phyloP scores from a whole-genome alignment of 2,113 vertebrate species.

The Cariama cristata region DNA sequence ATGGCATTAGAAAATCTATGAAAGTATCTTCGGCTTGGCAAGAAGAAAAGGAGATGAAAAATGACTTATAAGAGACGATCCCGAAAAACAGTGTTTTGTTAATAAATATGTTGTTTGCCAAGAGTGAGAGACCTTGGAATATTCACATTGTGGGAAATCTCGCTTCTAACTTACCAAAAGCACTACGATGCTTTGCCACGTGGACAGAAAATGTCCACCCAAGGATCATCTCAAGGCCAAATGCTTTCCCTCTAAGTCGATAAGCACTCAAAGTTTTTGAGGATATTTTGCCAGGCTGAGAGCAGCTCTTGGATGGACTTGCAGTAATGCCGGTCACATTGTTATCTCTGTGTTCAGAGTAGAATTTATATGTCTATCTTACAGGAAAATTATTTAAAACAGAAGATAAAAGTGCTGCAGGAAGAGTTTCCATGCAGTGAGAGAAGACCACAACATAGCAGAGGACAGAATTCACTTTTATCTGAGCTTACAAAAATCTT shows the following conservation, averaged over 20 bases:
- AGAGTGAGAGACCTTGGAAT: not conserved
- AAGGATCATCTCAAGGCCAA: not conserved
- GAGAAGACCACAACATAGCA: not conserved
- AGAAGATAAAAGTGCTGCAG: not conserved
- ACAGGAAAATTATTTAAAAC: not conserved
- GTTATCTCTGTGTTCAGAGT: not conserved
- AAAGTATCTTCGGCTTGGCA: not conserved
- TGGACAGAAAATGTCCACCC: not conserved
- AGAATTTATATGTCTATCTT: not conserved
- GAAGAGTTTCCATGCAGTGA: not conserved
- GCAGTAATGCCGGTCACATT: not conserved
- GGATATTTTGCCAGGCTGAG: not conserved
- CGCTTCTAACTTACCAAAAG: not conserved
- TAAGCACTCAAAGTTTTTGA: not conserved
- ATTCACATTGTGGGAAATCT: not conserved
- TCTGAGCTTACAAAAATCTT: not conserved
- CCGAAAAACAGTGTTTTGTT: not conserved
- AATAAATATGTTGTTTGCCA: not conserved
- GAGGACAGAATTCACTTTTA: not conserved
- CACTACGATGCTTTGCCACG: not conserved
- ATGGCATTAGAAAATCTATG: not conserved
- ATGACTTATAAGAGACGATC: not conserved
- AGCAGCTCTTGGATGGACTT: not conserved
- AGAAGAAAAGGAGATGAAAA: constrained; percentile 15
- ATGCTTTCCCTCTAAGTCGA: not conserved